Percentiles rank a stretch among this genome's conserved stretches.
These are phyloP conservation scores for Ooceraea biroi DNA, from an alignment of 1,140 invertebrate genomes.

Conservation along the genomic window DNA sequence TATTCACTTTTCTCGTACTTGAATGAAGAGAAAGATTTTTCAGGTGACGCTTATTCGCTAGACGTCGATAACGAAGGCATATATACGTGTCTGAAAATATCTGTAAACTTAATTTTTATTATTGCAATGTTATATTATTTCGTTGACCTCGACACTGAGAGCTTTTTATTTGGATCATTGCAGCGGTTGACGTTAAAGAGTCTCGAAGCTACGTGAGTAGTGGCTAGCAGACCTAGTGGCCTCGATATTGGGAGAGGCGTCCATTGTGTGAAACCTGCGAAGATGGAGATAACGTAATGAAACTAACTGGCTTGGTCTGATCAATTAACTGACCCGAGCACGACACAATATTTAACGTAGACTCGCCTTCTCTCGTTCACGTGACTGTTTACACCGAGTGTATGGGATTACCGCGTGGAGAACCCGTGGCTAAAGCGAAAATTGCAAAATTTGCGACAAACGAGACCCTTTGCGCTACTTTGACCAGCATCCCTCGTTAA, in stretches of 20 bases:
- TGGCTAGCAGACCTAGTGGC: slow-evolving; percentile 77
- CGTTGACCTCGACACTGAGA: neutral
- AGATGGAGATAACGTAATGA: slow-evolving; percentile 84
- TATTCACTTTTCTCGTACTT: too few relatives aligned
- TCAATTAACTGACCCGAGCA: slow-evolving; percentile 80
- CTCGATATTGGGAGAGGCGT: slow-evolving; percentile 75
- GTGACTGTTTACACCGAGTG: slow-evolving; percentile 52
- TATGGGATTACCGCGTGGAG: slow-evolving; percentile 62
- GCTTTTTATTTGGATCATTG: neutral
- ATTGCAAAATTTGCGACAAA: neutral
- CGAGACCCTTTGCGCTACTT: too few relatives aligned
- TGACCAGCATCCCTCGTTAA: too few relatives aligned
- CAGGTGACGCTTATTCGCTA: too few relatives aligned
- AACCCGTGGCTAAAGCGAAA: slow-evolving; percentile 12
- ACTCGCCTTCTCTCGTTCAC: slow-evolving; percentile 64
- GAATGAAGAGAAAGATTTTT: too few relatives aligned
- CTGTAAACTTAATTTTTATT: too few relatives aligned
- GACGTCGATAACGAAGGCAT: too few relatives aligned
- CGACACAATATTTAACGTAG: slow-evolving; percentile 79
- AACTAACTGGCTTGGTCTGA: slow-evolving; percentile 82
- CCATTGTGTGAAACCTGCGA: slow-evolving; percentile 81
- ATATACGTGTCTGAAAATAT: too few relatives aligned
- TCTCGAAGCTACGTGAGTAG: slow-evolving; percentile 42
- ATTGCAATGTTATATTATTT: too few relatives aligned
- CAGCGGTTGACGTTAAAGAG: slow-evolving; percentile 32